A percentile compares a stretch with the other conserved stretches of the same genome.
These are phyloP conservation scores for Nothocercus julius DNA, from an alignment of 2,113 vertebrate genomes.

Conservation along the genomic window DNA sequence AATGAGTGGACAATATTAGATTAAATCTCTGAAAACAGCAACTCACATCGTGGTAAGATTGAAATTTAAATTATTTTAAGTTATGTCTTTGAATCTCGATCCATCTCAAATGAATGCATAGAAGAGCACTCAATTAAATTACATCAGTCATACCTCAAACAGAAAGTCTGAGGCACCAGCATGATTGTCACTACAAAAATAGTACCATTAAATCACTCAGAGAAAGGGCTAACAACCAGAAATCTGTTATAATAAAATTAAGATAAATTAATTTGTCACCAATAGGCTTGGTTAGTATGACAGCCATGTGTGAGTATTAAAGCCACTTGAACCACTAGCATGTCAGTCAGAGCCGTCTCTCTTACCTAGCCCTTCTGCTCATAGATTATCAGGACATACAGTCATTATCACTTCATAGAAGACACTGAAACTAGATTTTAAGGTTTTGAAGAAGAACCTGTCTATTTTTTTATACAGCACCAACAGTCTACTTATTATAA, in stretches of 20 bases:
- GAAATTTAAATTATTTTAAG: background rate
- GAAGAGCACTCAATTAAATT: background rate
- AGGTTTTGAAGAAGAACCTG: background rate
- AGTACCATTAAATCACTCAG: background rate
- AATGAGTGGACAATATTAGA: background rate
- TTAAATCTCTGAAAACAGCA: background rate
- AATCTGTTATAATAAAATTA: background rate
- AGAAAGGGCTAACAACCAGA: background rate
- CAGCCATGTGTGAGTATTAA: background rate
- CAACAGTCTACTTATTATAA: background rate
- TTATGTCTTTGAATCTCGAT: background rate
- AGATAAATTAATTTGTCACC: background rate
- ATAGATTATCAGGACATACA: background rate
- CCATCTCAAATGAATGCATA: background rate
- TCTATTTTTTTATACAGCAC: background rate
- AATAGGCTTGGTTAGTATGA: background rate
- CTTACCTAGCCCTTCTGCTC: background rate
- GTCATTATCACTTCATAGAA: background rate
- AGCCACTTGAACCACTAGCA: background rate
- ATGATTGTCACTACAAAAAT: background rate
- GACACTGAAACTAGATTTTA: background rate
- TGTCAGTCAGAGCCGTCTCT: background rate
- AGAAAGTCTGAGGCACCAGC: background rate
- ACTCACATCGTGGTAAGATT: background rate
- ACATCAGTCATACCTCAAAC: background rate